phyloP scores from a whole-genome alignment of 1,140 invertebrate species.

The Tribolium castaneum region DNA sequence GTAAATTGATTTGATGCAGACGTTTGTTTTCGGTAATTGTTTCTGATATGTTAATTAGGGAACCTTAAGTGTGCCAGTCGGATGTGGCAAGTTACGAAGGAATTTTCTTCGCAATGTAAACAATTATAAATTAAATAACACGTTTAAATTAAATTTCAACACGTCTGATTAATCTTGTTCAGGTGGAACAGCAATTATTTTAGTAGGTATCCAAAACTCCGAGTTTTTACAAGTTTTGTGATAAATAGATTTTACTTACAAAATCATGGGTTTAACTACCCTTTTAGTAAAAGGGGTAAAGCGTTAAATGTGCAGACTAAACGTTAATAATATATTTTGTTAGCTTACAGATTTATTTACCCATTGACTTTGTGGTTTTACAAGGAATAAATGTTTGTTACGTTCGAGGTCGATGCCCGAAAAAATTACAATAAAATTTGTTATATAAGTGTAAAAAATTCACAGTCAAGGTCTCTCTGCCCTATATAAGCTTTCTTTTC shows the following conservation, averaged over 20 bases:
- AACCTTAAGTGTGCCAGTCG: background rate
- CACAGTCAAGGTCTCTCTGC: background rate
- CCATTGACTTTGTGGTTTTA: no score
- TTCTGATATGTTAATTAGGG: background rate
- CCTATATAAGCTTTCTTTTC: background rate
- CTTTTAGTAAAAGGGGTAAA: no score
- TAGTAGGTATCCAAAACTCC: background rate
- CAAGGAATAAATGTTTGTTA: background rate
- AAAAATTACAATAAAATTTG: slow-evolving; percentile 1
- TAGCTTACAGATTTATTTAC: no score
- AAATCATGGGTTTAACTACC: no score
- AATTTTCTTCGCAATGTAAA: background rate
- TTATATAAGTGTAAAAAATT: background rate
- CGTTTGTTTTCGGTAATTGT: background rate
- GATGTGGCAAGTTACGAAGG: background rate
- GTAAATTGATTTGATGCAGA: background rate
- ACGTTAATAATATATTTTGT: no score
- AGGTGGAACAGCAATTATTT: background rate
- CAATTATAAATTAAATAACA: slow-evolving; percentile 11
- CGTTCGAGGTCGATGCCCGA: background rate
- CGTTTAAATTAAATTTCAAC: slow-evolving; percentile 12
- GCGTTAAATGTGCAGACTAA: no score
- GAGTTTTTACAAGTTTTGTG: no score
- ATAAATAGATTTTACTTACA: no score
- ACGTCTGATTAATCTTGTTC: background rate